phyloP scores from a whole-genome alignment of 2,113 vertebrate species.

The Nothoprocta pentlandii region DNA sequence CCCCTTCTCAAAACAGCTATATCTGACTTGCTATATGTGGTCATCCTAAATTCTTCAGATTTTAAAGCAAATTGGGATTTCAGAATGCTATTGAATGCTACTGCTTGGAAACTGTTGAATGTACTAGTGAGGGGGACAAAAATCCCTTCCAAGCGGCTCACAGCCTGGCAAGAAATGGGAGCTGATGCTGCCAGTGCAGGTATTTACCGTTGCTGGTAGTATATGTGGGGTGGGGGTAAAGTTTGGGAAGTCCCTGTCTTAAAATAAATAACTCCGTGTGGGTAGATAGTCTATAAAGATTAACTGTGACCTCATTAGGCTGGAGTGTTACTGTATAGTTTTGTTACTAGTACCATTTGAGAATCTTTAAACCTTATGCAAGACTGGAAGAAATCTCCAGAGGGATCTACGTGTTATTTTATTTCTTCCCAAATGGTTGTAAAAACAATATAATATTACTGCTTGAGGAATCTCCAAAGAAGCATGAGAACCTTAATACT shows the following conservation, averaged over 20 bases:
- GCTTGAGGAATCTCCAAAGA: neutral
- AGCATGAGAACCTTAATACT: neutral
- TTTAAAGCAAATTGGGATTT: neutral
- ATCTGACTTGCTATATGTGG: neutral
- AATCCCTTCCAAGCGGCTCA: neutral
- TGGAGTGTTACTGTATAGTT: neutral
- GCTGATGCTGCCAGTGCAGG: neutral
- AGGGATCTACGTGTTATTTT: neutral
- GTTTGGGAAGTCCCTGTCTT: constrained; percentile 28
- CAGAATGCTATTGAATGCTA: neutral
- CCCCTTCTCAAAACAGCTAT: neutral
- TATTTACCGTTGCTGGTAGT: neutral
- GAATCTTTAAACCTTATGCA: neutral
- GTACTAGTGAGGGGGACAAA: neutral
- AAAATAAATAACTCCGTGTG: neutral
- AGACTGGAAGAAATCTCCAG: neutral
- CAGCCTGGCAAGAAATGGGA: neutral
- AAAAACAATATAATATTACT: neutral
- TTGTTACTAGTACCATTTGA: constrained; percentile 15
- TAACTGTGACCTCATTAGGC: neutral
- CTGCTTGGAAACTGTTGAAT: neutral
- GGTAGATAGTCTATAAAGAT: constrained; percentile 8
- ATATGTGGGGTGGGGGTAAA: neutral
- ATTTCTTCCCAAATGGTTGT: neutral
- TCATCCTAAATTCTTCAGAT: neutral